These are phyloP conservation scores for Amphilophus citrinellus DNA, from an alignment of 2,113 vertebrate genomes.

Conservation along the genomic window DNA sequence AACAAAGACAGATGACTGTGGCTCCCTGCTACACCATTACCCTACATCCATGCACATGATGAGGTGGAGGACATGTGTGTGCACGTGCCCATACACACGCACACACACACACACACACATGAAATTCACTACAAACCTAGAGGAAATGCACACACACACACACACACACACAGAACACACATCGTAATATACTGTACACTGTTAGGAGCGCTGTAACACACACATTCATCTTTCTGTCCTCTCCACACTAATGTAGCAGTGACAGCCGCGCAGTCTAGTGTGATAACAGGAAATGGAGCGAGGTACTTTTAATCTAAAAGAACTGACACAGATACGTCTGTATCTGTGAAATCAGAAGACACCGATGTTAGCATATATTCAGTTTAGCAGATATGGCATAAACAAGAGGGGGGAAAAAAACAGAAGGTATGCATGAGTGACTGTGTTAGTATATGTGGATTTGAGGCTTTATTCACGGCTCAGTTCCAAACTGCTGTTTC, in stretches of 20 bases:
- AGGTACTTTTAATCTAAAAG: conserved; percentile 54
- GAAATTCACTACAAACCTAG: not conserved
- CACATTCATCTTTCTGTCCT: conserved; percentile 42
- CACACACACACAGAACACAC: not conserved
- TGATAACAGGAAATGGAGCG: conserved; percentile 40
- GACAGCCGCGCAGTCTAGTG: conserved; percentile 40
- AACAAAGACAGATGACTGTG: conserved; percentile 83
- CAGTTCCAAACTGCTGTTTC: not conserved
- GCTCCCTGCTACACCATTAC: conserved; percentile 60
- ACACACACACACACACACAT: not conserved
- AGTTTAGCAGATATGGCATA: conserved; percentile 36
- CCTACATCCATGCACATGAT: conserved; percentile 55
- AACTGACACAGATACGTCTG: conserved; percentile 38
- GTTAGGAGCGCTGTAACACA: conserved; percentile 20
- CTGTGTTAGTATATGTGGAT: not conserved
- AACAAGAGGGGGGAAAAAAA: not conserved
- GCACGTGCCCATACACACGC: not conserved
- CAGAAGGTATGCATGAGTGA: not conserved
- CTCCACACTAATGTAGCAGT: not conserved
- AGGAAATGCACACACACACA: conserved; percentile 8
- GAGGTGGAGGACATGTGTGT: conserved; percentile 12
- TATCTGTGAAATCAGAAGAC: conserved; percentile 51
- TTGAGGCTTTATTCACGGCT: conserved; percentile 19
- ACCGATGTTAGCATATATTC: conserved; percentile 50
- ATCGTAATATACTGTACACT: conserved; percentile 13